A percentile compares a stretch with the other conserved stretches of the same genome.
Conservation (phyloP, 1,140 invertebrate genomes). For the Drosophila yakuba region DNA sequence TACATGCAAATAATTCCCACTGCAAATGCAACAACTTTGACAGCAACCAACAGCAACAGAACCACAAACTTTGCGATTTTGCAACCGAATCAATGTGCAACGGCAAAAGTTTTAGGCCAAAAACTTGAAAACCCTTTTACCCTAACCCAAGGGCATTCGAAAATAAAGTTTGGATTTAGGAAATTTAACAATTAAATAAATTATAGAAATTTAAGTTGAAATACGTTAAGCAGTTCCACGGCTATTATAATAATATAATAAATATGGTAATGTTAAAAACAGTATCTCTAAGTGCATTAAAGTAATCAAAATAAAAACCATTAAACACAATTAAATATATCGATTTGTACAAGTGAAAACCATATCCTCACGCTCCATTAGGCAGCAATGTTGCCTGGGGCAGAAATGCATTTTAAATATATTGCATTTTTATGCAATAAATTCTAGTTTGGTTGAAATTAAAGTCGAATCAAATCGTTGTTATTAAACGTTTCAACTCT, state of each 20-base stretch:
- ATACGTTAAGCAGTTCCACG: no score
- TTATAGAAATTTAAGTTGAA: no score
- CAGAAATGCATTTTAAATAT: slow-evolving; percentile 27
- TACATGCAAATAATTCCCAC: slow-evolving; percentile 36
- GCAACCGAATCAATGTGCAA: slow-evolving; percentile 27
- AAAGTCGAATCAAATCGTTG: slow-evolving; percentile 12
- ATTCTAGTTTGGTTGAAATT: slow-evolving; percentile 31
- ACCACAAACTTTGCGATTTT: slow-evolving; percentile 40
- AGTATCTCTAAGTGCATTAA: not conserved
- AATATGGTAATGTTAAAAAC: no score
- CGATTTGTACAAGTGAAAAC: slow-evolving; percentile 11
- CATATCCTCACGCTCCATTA: slow-evolving; percentile 27
- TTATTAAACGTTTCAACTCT: not conserved
- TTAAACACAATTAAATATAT: slow-evolving; percentile 28
- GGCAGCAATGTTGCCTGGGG: not conserved
- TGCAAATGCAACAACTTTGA: slow-evolving; percentile 38
- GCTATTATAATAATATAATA: no score
- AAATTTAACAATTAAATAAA: not conserved
- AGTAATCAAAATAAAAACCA: not conserved
- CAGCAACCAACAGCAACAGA: slow-evolving; percentile 41
- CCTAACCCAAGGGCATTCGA: not conserved
- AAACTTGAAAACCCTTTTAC: slow-evolving; percentile 8
- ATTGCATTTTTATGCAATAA: slow-evolving; percentile 35
- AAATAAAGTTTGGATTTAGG: not conserved
- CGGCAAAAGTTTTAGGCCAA: slow-evolving; percentile 14